Evolutionary conservation across 2,797 vertebrate genomes (phyloP).

Genomic region (Trachurus trachurus): DNA sequence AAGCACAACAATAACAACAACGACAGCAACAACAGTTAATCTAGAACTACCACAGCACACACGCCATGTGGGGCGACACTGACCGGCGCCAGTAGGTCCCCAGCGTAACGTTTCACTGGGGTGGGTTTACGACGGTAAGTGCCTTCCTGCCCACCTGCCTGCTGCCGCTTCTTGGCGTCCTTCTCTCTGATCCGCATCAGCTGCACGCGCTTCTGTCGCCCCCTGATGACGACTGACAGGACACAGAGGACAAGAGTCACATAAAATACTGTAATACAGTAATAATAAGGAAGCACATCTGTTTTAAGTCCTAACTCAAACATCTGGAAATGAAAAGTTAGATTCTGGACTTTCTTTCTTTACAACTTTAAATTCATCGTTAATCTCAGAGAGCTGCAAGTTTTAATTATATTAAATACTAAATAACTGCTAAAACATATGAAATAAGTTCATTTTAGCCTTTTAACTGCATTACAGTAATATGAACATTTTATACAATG

Average conservation of each 20-base stretch:
- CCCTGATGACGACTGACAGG: constrained; percentile 84
- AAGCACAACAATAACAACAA: constrained; percentile 3
- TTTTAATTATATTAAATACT: too few relatives aligned
- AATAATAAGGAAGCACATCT: not conserved
- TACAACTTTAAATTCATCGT: too few relatives aligned
- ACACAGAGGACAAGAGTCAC: not conserved
- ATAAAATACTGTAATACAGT: too few relatives aligned
- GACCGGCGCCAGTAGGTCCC: constrained; percentile 91
- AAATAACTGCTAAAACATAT: too few relatives aligned
- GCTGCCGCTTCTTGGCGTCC: constrained; percentile 88
- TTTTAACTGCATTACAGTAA: too few relatives aligned
- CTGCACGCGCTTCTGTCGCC: constrained; percentile 89
- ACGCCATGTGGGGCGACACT: constrained; percentile 80
- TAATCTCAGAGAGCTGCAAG: too few relatives aligned
- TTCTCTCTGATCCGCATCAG: constrained; percentile 90
- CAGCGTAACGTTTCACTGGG: constrained; percentile 86
- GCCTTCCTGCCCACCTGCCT: constrained; percentile 86
- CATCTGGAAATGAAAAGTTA: too few relatives aligned
- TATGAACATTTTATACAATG: too few relatives aligned
- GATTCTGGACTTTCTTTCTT: too few relatives aligned
- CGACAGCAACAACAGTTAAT: constrained; percentile 41
- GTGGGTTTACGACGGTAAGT: constrained; percentile 87
- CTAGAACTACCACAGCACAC: constrained; percentile 46
- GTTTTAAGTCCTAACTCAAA: not conserved
- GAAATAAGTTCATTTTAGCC: too few relatives aligned